Evolutionary conservation across 2,797 vertebrate species (phyloP).

Genomic region (Allobates femoralis): DNA sequence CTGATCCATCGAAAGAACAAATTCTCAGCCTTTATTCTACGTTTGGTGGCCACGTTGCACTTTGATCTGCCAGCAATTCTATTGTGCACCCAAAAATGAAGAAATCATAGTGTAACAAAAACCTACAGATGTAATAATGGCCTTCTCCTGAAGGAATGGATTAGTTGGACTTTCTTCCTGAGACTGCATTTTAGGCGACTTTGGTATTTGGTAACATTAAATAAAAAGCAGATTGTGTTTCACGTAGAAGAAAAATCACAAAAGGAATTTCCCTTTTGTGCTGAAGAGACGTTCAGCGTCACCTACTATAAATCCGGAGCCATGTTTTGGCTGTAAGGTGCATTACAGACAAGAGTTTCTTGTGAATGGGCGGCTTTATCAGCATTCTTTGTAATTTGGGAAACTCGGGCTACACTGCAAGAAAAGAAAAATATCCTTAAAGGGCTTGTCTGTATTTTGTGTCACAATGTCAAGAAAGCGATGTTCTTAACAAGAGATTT

Average conservation of each 20-base stretch:
- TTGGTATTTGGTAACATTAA: slow-evolving; percentile 51
- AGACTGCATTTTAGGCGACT: slow-evolving; percentile 38
- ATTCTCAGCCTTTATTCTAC: not conserved
- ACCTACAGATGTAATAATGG: not conserved
- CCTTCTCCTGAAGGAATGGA: not conserved
- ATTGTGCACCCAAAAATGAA: slow-evolving; percentile 29
- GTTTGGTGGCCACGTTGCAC: not conserved
- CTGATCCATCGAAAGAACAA: not conserved
- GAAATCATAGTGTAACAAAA: slow-evolving; percentile 41
- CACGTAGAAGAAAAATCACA: slow-evolving; percentile 46
- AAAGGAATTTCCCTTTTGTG: slow-evolving; percentile 47
- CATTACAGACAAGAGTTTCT: slow-evolving; percentile 27
- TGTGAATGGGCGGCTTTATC: slow-evolving; percentile 30
- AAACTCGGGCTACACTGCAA: slow-evolving; percentile 35
- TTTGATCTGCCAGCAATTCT: slow-evolving; percentile 1
- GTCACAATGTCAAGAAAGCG: slow-evolving; percentile 40
- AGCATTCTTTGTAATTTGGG: slow-evolving; percentile 47
- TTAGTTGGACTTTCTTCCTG: not conserved
- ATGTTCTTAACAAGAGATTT: slow-evolving; percentile 48
- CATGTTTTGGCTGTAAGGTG: slow-evolving; percentile 28
- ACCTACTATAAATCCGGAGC: slow-evolving; percentile 33
- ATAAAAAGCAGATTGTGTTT: slow-evolving; percentile 56
- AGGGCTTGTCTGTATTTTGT: slow-evolving; percentile 46
- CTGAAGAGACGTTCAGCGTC: slow-evolving; percentile 37
- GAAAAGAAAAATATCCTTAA: slow-evolving; percentile 22